These are phyloP conservation scores for Sipunculus nudus DNA, from an alignment of 2,888 invertebrate species.

Conservation along the genomic window DNA sequence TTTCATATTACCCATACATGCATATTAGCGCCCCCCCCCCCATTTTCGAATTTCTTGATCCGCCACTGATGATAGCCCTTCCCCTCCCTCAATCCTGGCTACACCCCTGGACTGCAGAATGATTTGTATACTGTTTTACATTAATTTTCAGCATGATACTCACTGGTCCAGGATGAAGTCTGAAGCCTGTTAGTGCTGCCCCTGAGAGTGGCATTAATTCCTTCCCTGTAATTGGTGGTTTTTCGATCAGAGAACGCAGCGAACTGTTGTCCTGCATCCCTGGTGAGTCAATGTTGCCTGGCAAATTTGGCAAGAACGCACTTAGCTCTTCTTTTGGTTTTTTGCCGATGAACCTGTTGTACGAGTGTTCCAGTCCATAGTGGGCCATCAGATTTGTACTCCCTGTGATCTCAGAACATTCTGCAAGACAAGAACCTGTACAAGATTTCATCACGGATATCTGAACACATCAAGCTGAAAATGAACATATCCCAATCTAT, in stretches of 20 bases:
- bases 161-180: constrained; percentile 92
- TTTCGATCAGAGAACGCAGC: constrained; percentile 91
- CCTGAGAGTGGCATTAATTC: constrained; percentile 87
- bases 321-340: constrained; percentile 90
- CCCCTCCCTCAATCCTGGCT: too few species aligned
- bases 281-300: constrained; percentile 93
- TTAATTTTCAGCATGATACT: constrained; percentile 39
- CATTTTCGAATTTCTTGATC: too few species aligned
- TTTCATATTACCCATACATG: too few species aligned
- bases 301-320: constrained; percentile 92
- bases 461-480: too few species aligned
- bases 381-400: constrained; percentile 96
- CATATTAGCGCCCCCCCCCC: too few species aligned
- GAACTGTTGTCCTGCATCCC: constrained; percentile 80
- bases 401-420: constrained; percentile 76
- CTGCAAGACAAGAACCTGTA: constrained; percentile 49
- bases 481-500: too few species aligned
- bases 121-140: too few species aligned
- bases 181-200: constrained; percentile 89
- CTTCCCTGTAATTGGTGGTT: constrained; percentile 87
- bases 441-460: too few species aligned
- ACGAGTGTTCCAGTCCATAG: constrained; percentile 95
- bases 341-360: constrained; percentile 97
- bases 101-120: constrained; percentile 13
- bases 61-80: too few species aligned